Percentiles rank a stretch among this genome's conserved stretches.
Evolutionary conservation across 2,888 invertebrate genomes (phyloP).

Genomic region (Rotaria sp.): DNA sequence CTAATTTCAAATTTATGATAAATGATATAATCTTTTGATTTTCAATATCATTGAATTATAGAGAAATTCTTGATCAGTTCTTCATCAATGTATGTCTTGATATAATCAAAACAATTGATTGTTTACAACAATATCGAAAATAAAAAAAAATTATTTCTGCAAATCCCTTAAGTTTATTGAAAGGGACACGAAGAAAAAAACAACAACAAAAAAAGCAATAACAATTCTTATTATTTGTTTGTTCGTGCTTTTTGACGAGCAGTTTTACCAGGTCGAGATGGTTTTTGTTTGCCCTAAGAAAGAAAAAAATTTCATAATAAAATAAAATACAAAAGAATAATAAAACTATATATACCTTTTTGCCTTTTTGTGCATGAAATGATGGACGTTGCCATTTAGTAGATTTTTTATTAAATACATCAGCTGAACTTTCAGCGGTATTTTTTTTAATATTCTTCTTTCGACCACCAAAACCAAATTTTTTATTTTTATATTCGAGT

Average conservation of each 20-base stretch:
- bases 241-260: neutral
- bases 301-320: neutral
- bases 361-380: slow-evolving; percentile 11
- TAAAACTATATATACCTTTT: neutral
- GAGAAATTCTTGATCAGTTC: too few relatives aligned
- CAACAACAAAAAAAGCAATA: neutral
- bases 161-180: neutral
- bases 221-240: neutral
- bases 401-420: slow-evolving; percentile 26
- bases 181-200: neutral
- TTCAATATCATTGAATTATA: too few relatives aligned
- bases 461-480: slow-evolving; percentile 89
- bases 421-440: slow-evolving; percentile 66
- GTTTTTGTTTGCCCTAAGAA: neutral
- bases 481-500: slow-evolving; percentile 66
- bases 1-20: too few relatives aligned
- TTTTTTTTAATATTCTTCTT: slow-evolving; percentile 82
- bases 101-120: too few relatives aligned
- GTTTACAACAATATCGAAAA: too few relatives aligned
- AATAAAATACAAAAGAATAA: neutral
- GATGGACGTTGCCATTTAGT: slow-evolving; percentile 1
- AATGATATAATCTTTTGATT: too few relatives aligned
- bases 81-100: too few relatives aligned
- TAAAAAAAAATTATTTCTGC: neutral
- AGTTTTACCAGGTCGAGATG: neutral